Base-by-base conservation (phyloP, 2,888 invertebrate genomes). In the Hyles lineata region DNA sequence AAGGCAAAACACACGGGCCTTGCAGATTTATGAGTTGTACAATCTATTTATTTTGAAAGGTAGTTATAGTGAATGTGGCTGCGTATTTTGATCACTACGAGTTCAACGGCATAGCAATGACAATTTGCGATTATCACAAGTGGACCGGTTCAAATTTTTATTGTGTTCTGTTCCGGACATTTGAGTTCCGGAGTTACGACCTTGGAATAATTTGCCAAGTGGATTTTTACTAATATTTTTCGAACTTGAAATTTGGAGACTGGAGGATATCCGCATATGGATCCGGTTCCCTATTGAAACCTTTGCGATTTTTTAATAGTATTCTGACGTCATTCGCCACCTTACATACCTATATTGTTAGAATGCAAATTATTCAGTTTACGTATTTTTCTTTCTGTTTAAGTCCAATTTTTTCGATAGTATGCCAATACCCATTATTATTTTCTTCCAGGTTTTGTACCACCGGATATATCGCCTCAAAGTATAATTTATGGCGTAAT, bases 91-190 rank as follows among this genome's bases (percentile, higher is more conserved):
- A 61, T 50, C 43, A 63, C 35, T 23, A 8, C 50, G 50, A 21
- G 67, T 67, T 67, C 50, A 67, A 50, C 67, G 67, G 23, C 67
- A 63, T 43, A 23, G 6, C 50, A 67, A 67, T 50, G 67, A 23
- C 43, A 67, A 67, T 35, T 62, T 17, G 15, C 43, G 63, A 67
- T 67, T 67, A 50, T 67, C n/a, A 43, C 43, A 5, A 67, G 21
- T 67, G 50, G 43, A 67, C 23, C 67, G 67, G 50, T 23, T 67
- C 17, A 25, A 61, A 19, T 43, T 63, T 35, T 63, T 35, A 63
- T 43, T 21, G 55, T 55, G 6, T 55, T 5, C n/a, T 23, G 43
- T 67, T 67, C 67, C 67, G 67, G n/a, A 63, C 63, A 29, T 19
- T 29, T 23, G 23, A 43, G 21, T 67, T 67, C 67, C 67, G 67